These are phyloP conservation scores for Drosophila bipectinata DNA, from an alignment of 1,140 invertebrate species.

Conservation along the genomic window DNA sequence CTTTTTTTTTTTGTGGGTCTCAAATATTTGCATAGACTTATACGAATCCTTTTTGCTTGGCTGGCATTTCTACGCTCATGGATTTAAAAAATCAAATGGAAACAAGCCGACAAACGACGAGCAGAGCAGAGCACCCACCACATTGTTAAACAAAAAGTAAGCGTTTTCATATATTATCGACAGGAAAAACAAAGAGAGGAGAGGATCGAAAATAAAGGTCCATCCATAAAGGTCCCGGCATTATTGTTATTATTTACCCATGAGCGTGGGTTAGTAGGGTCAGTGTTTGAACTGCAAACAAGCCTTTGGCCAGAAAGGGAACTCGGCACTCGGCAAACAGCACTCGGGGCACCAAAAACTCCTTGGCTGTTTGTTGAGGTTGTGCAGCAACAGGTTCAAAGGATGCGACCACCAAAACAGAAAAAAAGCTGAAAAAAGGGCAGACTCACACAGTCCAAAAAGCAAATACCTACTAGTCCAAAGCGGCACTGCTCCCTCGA, in stretches of 20 bases:
- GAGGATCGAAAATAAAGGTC: constrained; percentile 51
- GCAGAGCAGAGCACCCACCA: constrained; percentile 48
- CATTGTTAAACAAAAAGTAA: constrained; percentile 72
- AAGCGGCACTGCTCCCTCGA: constrained; percentile 1
- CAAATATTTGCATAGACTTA: constrained; percentile 72
- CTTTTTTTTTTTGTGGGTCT: constrained; percentile 12
- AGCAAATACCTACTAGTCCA: not conserved
- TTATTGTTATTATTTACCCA: constrained; percentile 59
- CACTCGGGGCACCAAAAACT: constrained; percentile 7
- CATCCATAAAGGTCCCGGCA: constrained; percentile 32
- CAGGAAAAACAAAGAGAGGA: constrained; percentile 46
- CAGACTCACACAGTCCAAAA: constrained; percentile 22
- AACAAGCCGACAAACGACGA: constrained; percentile 50
- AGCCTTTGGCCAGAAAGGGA: constrained; percentile 70
- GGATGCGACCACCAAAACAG: constrained; percentile 50
- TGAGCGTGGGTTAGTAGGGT: constrained; percentile 66
- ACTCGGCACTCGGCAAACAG: constrained; percentile 69
- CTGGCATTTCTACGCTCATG: constrained; percentile 39
- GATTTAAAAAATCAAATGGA: constrained; percentile 56
- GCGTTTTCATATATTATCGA: constrained; percentile 62
- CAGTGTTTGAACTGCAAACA: constrained; percentile 78
- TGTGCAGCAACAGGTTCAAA: constrained; percentile 74
- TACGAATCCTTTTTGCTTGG: constrained; percentile 62
- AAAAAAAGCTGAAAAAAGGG: constrained; percentile 24
- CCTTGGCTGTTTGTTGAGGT: constrained; percentile 72